phyloP scores from a whole-genome alignment of 2,113 vertebrate genomes.

The Chinchilla lanigera region DNA sequence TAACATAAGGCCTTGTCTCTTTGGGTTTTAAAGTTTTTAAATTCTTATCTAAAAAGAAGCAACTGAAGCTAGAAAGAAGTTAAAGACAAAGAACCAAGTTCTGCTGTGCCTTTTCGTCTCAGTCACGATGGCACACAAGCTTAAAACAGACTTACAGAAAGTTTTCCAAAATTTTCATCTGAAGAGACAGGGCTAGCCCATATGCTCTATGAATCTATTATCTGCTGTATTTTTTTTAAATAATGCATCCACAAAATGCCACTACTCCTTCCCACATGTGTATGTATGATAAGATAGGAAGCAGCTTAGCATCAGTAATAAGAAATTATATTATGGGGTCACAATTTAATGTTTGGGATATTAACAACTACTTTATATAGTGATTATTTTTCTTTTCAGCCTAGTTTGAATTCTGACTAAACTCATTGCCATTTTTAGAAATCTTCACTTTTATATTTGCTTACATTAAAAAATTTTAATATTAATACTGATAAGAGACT shows the following conservation, averaged over 20 bases:
- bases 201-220: background rate
- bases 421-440: background rate
- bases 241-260: slow-evolving; percentile 20
- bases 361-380: background rate
- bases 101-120: slow-evolving; percentile 15
- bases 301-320: background rate
- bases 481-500: background rate
- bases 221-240: slow-evolving; percentile 24
- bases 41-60: background rate
- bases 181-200: background rate
- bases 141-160: slow-evolving; percentile 24
- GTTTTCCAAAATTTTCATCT: slow-evolving; percentile 12
- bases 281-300: background rate
- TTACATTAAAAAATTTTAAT: background rate
- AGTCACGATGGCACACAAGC: background rate
- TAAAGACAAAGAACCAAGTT: background rate
- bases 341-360: background rate
- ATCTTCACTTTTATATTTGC: slow-evolving; percentile 12
- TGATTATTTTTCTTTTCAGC: background rate
- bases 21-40: background rate
- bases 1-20: background rate
- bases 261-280: background rate
- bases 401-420: background rate
- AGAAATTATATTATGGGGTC: background rate
- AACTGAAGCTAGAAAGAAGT: slow-evolving; percentile 19